Conservation (phyloP, 2,113 vertebrate species). For the Paraplagusia blochii region DNA sequence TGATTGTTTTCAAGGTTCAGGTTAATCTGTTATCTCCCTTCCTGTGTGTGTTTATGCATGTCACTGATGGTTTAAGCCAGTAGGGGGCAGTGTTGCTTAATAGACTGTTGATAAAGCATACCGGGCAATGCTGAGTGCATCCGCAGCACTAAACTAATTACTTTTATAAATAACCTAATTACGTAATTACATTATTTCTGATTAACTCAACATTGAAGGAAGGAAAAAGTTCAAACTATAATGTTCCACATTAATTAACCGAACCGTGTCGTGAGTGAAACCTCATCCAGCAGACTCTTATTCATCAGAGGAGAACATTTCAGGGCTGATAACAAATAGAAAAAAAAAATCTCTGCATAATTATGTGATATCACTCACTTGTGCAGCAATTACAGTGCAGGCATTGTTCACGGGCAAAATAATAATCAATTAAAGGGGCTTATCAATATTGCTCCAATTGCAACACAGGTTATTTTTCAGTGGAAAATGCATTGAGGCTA, state of each 20-base stretch:
- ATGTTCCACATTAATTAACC: constrained; percentile 26
- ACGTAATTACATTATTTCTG: constrained; percentile 37
- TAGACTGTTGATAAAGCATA: constrained; percentile 19
- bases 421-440: background rate
- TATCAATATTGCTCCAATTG: background rate
- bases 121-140: background rate
- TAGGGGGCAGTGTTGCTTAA: constrained; percentile 67
- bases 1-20: too few species aligned
- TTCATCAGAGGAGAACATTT: constrained; percentile 11
- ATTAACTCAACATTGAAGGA: constrained; percentile 32
- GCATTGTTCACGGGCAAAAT: background rate
- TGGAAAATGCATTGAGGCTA: constrained; percentile 5
- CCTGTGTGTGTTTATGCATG: too few species aligned
- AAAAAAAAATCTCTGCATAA: too few species aligned
- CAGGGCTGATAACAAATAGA: background rate
- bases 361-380: too few species aligned
- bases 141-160: constrained; percentile 23
- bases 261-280: constrained; percentile 24
- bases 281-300: constrained; percentile 6
- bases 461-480: background rate
- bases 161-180: constrained; percentile 36
- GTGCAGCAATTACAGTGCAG: background rate
- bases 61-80: constrained; percentile 20
- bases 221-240: constrained; percentile 16
- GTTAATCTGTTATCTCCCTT: too few species aligned